phyloP scores from a whole-genome alignment of 1,140 invertebrate genomes.

The Drosophila kohkoa region DNA sequence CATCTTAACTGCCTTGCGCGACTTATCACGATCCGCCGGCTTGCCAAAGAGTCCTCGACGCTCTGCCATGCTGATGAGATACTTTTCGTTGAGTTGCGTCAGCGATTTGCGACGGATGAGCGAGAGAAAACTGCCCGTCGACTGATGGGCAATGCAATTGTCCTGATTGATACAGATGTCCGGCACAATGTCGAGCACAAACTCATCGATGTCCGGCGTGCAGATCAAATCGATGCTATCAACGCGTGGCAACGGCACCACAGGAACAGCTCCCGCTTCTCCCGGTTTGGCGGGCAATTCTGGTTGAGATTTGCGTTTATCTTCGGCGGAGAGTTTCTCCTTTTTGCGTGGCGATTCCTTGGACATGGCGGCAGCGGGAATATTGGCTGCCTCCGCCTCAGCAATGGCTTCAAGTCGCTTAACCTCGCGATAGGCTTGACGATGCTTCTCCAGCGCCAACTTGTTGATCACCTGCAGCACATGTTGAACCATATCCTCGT shows the following conservation, averaged over 20 bases:
- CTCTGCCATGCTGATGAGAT: conserved; percentile 92
- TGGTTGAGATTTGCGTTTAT: conserved; percentile 55
- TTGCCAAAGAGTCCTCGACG: conserved; percentile 90
- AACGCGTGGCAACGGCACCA: conserved; percentile 39
- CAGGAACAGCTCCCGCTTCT: neutral
- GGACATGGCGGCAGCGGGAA: conserved; percentile 75
- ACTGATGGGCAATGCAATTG: conserved; percentile 84
- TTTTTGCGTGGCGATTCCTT: conserved; percentile 72
- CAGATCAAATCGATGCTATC: conserved; percentile 72
- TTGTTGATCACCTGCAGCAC: conserved; percentile 88
- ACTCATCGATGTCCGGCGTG: conserved; percentile 90
- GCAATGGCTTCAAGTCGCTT: conserved; percentile 77
- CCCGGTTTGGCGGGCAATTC: conserved; percentile 40
- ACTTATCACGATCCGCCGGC: conserved; percentile 58
- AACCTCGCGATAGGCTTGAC: conserved; percentile 72
- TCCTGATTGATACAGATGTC: conserved; percentile 86
- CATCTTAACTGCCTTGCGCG: conserved; percentile 57
- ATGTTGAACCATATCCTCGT: conserved; percentile 87
- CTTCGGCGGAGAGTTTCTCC: conserved; percentile 55
- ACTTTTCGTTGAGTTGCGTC: conserved; percentile 91
- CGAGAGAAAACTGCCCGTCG: conserved; percentile 89
- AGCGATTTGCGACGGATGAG: conserved; percentile 90
- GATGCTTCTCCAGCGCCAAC: conserved; percentile 87
- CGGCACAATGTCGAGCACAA: conserved; percentile 87
- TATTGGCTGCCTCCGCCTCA: conserved; percentile 75